These are phyloP conservation scores for Brachyrhaphis roseni DNA, from an alignment of 2,797 vertebrate species.

Conservation along the genomic window DNA sequence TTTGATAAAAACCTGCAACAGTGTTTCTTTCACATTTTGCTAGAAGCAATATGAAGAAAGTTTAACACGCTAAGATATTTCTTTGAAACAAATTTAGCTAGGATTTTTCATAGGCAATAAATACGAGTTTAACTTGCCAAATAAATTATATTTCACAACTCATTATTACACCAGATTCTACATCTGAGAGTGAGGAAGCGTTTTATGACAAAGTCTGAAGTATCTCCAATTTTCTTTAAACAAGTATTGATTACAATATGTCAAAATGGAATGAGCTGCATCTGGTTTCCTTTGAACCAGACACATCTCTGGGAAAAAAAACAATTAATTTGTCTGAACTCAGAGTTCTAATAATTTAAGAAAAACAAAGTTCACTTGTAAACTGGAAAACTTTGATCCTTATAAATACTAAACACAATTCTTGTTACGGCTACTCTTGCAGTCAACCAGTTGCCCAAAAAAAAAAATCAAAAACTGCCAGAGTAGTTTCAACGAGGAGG, in stretches of 20 bases:
- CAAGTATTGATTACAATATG: constrained; percentile 41
- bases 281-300: constrained; percentile 29
- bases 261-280: constrained; percentile 40
- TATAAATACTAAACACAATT: background rate
- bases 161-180: constrained; percentile 48
- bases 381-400: background rate
- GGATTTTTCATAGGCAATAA: constrained; percentile 36
- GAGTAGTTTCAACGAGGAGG: too few species aligned
- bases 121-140: constrained; percentile 51
- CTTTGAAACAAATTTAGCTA: constrained; percentile 40
- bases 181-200: constrained; percentile 12
- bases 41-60: background rate
- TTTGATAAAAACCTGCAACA: constrained; percentile 9
- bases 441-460: too few species aligned
- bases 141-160: constrained; percentile 63
- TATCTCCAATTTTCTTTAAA: constrained; percentile 51
- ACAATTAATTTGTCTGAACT: constrained; percentile 17
- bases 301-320: constrained; percentile 37
- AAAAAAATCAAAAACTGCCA: too few species aligned
- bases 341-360: background rate
- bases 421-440: too few species aligned
- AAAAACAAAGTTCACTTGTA: background rate
- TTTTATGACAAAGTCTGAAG: constrained; percentile 44
- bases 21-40: background rate
- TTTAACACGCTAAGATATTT: constrained; percentile 7